A percentile compares a stretch with the other conserved stretches of the same genome.
These are phyloP conservation scores for Periplaneta americana DNA, from an alignment of 1,140 invertebrate genomes.

Conservation along the genomic window DNA sequence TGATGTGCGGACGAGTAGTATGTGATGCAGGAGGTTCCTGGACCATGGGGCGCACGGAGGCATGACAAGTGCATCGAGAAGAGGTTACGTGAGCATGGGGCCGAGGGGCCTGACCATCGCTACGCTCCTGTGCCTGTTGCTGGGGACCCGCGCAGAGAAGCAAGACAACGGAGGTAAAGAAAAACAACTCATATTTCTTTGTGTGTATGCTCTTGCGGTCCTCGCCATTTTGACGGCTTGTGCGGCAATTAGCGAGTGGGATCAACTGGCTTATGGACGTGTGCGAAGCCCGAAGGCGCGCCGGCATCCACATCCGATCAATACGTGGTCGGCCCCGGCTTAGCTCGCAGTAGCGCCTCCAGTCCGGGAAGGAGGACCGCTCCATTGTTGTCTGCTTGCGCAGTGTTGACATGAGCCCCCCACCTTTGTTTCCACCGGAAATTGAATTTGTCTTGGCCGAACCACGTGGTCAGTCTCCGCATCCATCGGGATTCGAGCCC, in stretches of 20 bases:
- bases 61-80: background rate
- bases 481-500: too few species aligned
- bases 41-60: background rate
- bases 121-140: background rate
- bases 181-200: too few species aligned
- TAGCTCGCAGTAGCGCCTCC: background rate
- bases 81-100: background rate
- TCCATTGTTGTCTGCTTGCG: background rate
- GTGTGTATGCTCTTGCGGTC: too few species aligned
- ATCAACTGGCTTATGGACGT: background rate
- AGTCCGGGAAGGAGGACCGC: background rate
- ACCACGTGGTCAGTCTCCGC: background rate
- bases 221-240: too few species aligned
- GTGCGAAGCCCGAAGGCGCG: constrained; percentile 21
- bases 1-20: background rate
- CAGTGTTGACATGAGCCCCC: background rate
- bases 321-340: constrained; percentile 21
- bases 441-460: background rate
- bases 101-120: background rate
- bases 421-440: background rate
- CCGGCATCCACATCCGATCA: constrained; percentile 25
- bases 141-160: background rate
- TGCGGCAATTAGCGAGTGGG: background rate
- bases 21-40: background rate
- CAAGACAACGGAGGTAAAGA: background rate